Evolutionary conservation across 2,888 invertebrate species (phyloP).

Genomic region (Cantharis rufa): DNA sequence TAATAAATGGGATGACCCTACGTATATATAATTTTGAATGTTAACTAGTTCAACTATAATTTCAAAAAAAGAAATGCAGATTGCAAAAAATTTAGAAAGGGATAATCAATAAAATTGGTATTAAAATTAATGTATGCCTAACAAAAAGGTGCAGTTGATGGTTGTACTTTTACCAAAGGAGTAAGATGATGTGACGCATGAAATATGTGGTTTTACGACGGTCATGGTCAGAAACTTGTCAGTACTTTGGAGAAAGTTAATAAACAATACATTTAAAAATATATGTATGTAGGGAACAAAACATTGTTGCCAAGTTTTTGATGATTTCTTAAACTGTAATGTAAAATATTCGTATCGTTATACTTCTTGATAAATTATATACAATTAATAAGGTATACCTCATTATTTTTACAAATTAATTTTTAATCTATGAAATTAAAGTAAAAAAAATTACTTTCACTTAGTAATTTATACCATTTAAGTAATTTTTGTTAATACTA

Average conservation of each 20-base stretch:
- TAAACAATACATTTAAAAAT: slow-evolving; percentile 3
- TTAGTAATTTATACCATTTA: neutral
- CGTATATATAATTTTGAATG: neutral
- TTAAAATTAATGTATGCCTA: neutral
- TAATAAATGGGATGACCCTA: neutral
- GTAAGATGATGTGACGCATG: slow-evolving; percentile 1
- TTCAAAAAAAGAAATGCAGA: neutral
- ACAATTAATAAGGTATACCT: neutral
- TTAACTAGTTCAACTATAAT: neutral
- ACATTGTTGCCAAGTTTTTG: neutral
- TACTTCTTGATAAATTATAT: neutral
- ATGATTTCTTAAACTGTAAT: neutral
- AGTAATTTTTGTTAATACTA: neutral
- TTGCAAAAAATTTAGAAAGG: neutral
- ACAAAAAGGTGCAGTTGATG: neutral
- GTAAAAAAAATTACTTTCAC: neutral
- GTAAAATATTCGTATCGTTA: neutral
- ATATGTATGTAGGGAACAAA: neutral
- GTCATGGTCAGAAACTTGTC: slow-evolving; percentile 5
- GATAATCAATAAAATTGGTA: neutral
- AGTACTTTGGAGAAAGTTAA: slow-evolving; percentile 6
- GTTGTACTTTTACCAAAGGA: neutral
- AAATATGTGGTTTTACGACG: neutral
- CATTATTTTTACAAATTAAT: neutral
- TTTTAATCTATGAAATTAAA: neutral